A percentile compares a stretch with the other conserved stretches of the same genome.
Conservation (phyloP, 2,888 invertebrate genomes). For the Nemotelus nigrinus region DNA sequence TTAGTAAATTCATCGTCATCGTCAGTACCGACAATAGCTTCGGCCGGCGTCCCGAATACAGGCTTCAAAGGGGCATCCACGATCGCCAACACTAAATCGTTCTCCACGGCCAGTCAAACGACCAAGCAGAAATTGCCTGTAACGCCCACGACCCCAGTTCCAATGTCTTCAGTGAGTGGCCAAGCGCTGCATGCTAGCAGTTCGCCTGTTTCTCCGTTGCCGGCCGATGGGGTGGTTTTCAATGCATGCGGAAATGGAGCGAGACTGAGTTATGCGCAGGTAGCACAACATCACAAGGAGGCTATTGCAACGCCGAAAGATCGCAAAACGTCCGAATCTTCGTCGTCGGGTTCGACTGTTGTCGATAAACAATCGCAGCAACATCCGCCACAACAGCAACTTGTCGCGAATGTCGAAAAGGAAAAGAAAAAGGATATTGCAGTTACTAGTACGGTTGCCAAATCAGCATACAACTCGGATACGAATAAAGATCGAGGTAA, state of each 20-base stretch:
- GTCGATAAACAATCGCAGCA: constrained; percentile 35
- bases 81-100: constrained; percentile 57
- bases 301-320: constrained; percentile 57
- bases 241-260: constrained; percentile 53
- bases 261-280: constrained; percentile 73
- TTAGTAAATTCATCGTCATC: constrained; percentile 33
- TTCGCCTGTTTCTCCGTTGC: constrained; percentile 50
- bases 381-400: constrained; percentile 45
- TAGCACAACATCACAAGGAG: constrained; percentile 73
- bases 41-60: constrained; percentile 16
- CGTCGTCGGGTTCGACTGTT: constrained; percentile 24
- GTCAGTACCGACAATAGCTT: constrained; percentile 3
- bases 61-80: constrained; percentile 31
- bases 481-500: constrained; percentile 63
- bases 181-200: constrained; percentile 56
- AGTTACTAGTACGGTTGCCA: background rate
- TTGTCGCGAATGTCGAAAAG: constrained; percentile 48
- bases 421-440: constrained; percentile 53
- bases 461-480: constrained; percentile 35
- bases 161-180: background rate
- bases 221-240: constrained; percentile 37
- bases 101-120: constrained; percentile 53
- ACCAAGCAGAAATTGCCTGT: constrained; percentile 48
- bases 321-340: constrained; percentile 52
- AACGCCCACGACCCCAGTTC: constrained; percentile 43